Base-by-base conservation (phyloP, 1,140 invertebrate genomes). In the Wiebesia pumilae region DNA sequence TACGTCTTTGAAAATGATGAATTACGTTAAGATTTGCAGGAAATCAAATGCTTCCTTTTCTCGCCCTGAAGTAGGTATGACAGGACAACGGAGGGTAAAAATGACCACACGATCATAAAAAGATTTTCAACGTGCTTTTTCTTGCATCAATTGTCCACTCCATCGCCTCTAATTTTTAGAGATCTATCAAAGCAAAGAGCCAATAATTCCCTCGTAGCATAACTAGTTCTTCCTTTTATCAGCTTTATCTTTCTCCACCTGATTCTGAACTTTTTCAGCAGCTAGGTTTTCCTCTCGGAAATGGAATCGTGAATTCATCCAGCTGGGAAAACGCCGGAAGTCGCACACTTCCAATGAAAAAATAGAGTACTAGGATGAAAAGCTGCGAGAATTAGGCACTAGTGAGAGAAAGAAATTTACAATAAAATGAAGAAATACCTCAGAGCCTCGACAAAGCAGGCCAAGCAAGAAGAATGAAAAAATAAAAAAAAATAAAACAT, bases 131-230 rank as follows among this genome's bases (percentile, higher is more conserved):
- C 58, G 43, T 3, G 10, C 1, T 7, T 81, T 38, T 24, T 43
- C 2, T 7, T 21, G 19, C 83, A 58, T 69, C 40, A 65, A 85
- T 85, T 85, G 83, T 85, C 30, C 40, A 77, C 58, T 6, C 65
- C 62, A 85, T 82, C 81, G 73, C 51, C 71, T 81, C 51, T 54
- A 54, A 86, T 86, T 86, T 40, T 19, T 24, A 38, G 10, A 47
- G 80, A 81, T 86, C 73, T 40, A 86, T 87, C 71, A 83, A 83
- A 62, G 33, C 24, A 71, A 67, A 79, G 86, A 58, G 43, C 58
- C 81, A 80, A 79, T 83, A 83, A 87, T 87, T 83, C n/a, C 75
- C 27, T 27, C 38, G 30, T 30, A 47, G 71, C 54, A 78, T 75
- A 77, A 82, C 62, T 82, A 86, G 62, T 85, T 80, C 40, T 75